Evolutionary conservation across 2,113 vertebrate genomes (phyloP), one percentile per base, ranked within the genome.

Genomic region (Apodemus speciosus): DNA sequence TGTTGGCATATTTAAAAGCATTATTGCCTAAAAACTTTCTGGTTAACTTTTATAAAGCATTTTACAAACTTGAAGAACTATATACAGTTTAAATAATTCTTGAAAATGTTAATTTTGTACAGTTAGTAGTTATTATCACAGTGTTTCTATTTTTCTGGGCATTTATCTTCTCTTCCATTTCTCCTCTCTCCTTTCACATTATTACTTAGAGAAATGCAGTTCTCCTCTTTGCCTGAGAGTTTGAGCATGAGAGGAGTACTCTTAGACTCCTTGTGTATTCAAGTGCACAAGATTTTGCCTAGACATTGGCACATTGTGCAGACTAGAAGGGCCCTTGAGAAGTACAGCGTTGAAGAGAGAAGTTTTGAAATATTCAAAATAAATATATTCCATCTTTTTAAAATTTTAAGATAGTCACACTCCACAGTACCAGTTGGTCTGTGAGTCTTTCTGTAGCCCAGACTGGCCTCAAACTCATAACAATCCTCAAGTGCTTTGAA

Each of bases 51-150:
- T 94, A 88, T 56, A 77, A 88, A 95, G 80, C 71, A 91, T 94
- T 95, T 96, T 77, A 91, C 73, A 95, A 88, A 81, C 64, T 89
- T 11, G 27, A 95, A 89, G 75, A 92, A 64, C 75, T 92, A 90
- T 75, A 62, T 66, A 43, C 16, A 49, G 40, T 58, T 66, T 92
- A 94, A 97, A 84, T 95, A 96, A 96, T 93, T 77, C 40, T 81
- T 49, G 23, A 94, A 92, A 95, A 76, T 64, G 35, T 81, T 38
- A 35, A 81, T 93, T 88, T 56, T 85, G 62, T 84, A 88, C 35
- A 46, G 75, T 85, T 85, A 89, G 72, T 46, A 46, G 91, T 68
- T 79, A 77, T 89, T 40, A 71, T 83, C 49, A 76, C 21, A 73
- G 75, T 32, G 25, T 93, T 66, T 85, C 66, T 53, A 84, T 92